Percentiles rank a stretch among this genome's conserved stretches.
phyloP scores from a whole-genome alignment of 2,888 invertebrate species.

The Drosophila prolongata region DNA sequence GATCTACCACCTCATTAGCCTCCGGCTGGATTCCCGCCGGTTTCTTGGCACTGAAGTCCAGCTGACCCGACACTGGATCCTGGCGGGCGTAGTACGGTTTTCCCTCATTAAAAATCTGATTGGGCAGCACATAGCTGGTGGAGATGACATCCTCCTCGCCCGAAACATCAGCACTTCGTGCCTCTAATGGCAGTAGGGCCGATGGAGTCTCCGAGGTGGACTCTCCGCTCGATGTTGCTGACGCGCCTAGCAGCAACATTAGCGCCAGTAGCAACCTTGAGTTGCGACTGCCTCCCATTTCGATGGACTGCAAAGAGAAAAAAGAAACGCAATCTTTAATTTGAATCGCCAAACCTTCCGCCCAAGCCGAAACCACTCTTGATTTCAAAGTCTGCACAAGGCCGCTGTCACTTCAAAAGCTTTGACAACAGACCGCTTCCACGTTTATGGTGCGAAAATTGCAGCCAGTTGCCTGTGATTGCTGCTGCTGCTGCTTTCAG shows the following conservation, averaged over 20 bases:
- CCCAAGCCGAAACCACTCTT: constrained; percentile 41
- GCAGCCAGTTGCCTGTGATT: constrained; percentile 35
- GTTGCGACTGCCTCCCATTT: constrained; percentile 48
- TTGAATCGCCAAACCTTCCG: constrained; percentile 33
- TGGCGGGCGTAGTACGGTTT: constrained; percentile 89
- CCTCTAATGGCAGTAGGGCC: constrained; percentile 79
- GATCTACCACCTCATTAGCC: constrained; percentile 83
- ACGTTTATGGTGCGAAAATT: constrained; percentile 48
- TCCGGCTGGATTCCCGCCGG: constrained; percentile 84
- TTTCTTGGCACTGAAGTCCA: constrained; percentile 87
- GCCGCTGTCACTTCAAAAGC: constrained; percentile 42
- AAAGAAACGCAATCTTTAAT: constrained; percentile 1
- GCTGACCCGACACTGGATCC: constrained; percentile 88
- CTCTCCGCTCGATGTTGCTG: constrained; percentile 5
- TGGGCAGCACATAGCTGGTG: constrained; percentile 84
- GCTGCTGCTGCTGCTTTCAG: constrained; percentile 23
- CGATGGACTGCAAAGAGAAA: constrained; percentile 24
- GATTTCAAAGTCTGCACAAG: constrained; percentile 39
- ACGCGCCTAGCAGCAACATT: constrained; percentile 29
- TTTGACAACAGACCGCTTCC: constrained; percentile 35
- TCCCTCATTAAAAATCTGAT: constrained; percentile 88
- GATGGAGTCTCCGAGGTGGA: constrained; percentile 62
- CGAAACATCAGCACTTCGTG: constrained; percentile 71
- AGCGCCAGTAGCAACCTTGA: constrained; percentile 42
- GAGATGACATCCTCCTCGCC: constrained; percentile 82